Evolutionary conservation across 2,888 invertebrate species (phyloP), one percentile per base, ranked within the genome.

Genomic region (Ceramica pisi): DNA sequence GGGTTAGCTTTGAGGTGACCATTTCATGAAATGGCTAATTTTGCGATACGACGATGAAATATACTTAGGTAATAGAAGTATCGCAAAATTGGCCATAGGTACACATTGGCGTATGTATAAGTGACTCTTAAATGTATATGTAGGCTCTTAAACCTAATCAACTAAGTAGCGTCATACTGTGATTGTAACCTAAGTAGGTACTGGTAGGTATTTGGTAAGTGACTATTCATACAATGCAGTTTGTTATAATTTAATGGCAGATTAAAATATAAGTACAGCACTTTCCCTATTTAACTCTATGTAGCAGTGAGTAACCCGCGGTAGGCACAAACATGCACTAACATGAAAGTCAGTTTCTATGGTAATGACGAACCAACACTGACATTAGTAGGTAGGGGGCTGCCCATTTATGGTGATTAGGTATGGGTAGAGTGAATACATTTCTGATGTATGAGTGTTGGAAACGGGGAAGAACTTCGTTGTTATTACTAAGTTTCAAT

Each of bases 301-400:
- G 21, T 44, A 12, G 14, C 31, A 46, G 26, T 44, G 65, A 44
- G n/a, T 57, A 74, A 16, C 31, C 12, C 10, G 21, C 16, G 21
- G 23, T 44, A 51, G 44, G 23, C 26, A 72, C 41, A 10, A 44
- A 44, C 64, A 23, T 12, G 16, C n/a, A 23, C 31, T 19, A 26
- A 0, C 3, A 23, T 44, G 56, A 21, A 65, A 51, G 21, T 19
- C 12, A 44, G 75, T 72, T 75, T 51, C 75, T 75, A 75, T 75
- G 44, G 75, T 21, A 51, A 57, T 57, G n/a, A 41, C n/a, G 21
- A 35, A 35, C 16, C 51, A 23, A 71, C 73, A 73, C 6, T 35
- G 46, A 16, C 41, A 26, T 9, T 14, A 55, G 12, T 55, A 19
- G 14, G 44, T 5, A 16, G 68, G 44, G 38, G 68, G 21, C 35